Evolutionary conservation across 2,113 vertebrate species (phyloP).

Genomic region (Phalacrocorax brasilianus): DNA sequence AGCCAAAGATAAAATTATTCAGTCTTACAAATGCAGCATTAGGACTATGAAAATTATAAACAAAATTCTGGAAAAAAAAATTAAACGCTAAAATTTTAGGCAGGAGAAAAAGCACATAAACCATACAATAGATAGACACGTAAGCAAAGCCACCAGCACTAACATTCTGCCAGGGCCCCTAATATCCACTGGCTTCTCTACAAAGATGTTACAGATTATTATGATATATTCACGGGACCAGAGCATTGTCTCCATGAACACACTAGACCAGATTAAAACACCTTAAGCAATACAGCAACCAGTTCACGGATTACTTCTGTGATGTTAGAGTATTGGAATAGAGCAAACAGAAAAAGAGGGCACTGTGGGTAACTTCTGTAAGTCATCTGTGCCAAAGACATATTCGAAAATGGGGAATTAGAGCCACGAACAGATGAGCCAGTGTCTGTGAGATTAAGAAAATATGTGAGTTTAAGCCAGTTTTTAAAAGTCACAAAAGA

Average conservation of each 20-base stretch:
- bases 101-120: background rate
- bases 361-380: background rate
- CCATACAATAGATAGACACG: background rate
- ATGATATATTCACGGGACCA: background rate
- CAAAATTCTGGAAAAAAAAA: background rate
- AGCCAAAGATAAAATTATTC: background rate
- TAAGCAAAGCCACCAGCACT: background rate
- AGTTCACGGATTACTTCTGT: background rate
- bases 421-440: background rate
- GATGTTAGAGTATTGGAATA: background rate
- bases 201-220: background rate
- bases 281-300: background rate
- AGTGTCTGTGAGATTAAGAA: background rate
- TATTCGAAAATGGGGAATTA: background rate
- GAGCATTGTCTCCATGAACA: background rate
- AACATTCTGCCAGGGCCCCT: background rate
- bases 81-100: background rate
- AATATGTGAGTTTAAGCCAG: background rate
- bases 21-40: background rate
- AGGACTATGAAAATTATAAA: background rate
- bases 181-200: background rate
- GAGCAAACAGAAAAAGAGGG: background rate
- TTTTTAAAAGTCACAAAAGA: background rate
- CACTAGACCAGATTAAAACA: background rate
- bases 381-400: background rate